Base-by-base conservation (phyloP, 1,140 invertebrate species). In the Protaetia brevitarsis region DNA sequence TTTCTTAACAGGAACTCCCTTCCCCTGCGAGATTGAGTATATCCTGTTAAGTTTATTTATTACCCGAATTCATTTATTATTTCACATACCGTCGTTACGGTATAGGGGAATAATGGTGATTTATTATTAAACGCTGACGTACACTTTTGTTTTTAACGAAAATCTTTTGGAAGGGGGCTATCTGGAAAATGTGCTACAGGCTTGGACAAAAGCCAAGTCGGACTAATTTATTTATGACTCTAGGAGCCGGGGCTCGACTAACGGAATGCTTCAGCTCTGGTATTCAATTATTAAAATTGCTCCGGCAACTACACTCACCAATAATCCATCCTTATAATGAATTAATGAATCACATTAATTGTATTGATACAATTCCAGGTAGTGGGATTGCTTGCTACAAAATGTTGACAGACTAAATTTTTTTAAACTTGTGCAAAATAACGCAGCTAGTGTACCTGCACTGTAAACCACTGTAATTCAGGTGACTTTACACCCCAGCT, bases 51-150 rank as follows among this genome's bases (percentile, higher is more conserved):
- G 16, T 45, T 45, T 45, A 45, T 45, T 45, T 45, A 45, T 45
- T 45, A 45, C 41, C 41, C 13, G 41, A 45, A 45, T 45, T 45
- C 41, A 45, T 45, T 45, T 45, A 45, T 45, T 45, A 45, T 45
- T 45, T 45, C 41, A 21, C 41, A 45, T 45, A 45, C 41, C 41
- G 41, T 45, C 41, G 19, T 45, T 45, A 45, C 19, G 5, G 41
- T 45, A 45, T 45, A 2, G 41, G n/a, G n/a, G 41, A 45, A 45
- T 45, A 45, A 45, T 45, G 41, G 41, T 45, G 41, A 45, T 45
- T 45, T 45, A 45, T 45, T 45, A 45, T 45, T 45, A 19, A 45
- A 19, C n/a, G 16, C n/a, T 45, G 41, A 45, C 41, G 41, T 45
- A 45, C 10, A 45, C 41, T 45, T 45, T 45, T 45, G 41, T 45